These are phyloP conservation scores for Porphyrio hochstetteri DNA, from an alignment of 2,113 vertebrate species.

Conservation along the genomic window DNA sequence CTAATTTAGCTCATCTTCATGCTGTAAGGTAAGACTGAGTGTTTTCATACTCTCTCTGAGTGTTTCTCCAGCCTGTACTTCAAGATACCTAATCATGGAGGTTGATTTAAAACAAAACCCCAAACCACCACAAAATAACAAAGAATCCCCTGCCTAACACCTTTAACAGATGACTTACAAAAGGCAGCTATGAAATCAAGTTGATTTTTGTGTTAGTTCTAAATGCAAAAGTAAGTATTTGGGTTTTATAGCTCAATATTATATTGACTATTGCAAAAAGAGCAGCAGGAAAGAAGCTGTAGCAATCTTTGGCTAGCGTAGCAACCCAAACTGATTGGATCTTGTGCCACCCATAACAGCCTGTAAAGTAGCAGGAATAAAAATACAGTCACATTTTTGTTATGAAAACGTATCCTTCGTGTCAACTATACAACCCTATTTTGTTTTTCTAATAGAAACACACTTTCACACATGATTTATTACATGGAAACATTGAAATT, in stretches of 20 bases:
- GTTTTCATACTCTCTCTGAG: neutral
- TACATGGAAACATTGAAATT: too few relatives aligned
- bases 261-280: neutral
- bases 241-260: neutral
- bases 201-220: neutral
- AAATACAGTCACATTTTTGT: neutral
- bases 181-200: neutral
- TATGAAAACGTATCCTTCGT: neutral
- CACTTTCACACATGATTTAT: neutral
- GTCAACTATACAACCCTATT: neutral
- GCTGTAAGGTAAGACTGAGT: neutral
- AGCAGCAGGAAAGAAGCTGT: neutral
- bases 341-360: neutral
- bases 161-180: neutral
- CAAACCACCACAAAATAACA: too few relatives aligned
- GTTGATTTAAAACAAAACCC: neutral
- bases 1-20: neutral
- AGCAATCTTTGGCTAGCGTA: neutral
- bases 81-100: neutral
- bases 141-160: neutral
- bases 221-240: neutral
- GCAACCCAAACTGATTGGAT: neutral
- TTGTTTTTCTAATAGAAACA: neutral
- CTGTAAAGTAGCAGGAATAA: too few relatives aligned
- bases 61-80: neutral